A percentile compares a stretch with the other conserved stretches of the same genome.
Evolutionary conservation across 2,888 invertebrate species (phyloP).

Genomic region (Proisotoma minuta): DNA sequence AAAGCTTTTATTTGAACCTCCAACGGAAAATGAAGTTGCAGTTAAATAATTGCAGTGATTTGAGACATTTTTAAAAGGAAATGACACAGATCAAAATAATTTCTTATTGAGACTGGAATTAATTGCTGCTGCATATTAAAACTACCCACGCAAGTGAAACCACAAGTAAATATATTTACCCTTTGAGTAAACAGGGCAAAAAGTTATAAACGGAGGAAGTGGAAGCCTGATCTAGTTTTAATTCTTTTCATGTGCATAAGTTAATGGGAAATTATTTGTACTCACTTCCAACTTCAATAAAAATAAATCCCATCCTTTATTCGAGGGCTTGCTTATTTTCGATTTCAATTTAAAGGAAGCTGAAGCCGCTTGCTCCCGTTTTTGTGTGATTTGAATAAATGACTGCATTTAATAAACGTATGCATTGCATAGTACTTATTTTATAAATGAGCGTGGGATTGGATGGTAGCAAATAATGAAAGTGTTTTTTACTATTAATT

Average conservation of each 20-base stretch:
- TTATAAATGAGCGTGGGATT: no score
- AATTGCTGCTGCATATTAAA: background rate
- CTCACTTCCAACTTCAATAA: background rate
- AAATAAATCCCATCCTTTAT: background rate
- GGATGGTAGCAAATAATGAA: no score
- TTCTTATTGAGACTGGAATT: constrained; percentile 1
- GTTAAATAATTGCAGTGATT: no score
- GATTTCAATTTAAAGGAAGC: background rate
- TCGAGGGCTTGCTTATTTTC: background rate
- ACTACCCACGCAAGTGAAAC: background rate
- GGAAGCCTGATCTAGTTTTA: constrained; percentile 35
- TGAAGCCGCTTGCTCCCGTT: background rate
- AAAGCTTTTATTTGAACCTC: no score
- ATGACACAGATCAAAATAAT: no score
- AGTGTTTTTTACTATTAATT: no score
- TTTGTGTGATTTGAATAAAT: background rate
- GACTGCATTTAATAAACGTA: no score
- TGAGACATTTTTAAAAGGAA: no score
- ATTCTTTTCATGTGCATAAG: no score
- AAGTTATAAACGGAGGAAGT: constrained; percentile 38
- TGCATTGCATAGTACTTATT: no score
- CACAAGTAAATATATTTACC: background rate
- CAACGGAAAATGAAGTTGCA: no score
- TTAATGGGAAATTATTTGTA: background rate
- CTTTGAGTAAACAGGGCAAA: background rate